A percentile compares a stretch with the other conserved stretches of the same genome.
Evolutionary conservation across 2,888 invertebrate species (phyloP).

Genomic region (Eupithecia pulchellata): DNA sequence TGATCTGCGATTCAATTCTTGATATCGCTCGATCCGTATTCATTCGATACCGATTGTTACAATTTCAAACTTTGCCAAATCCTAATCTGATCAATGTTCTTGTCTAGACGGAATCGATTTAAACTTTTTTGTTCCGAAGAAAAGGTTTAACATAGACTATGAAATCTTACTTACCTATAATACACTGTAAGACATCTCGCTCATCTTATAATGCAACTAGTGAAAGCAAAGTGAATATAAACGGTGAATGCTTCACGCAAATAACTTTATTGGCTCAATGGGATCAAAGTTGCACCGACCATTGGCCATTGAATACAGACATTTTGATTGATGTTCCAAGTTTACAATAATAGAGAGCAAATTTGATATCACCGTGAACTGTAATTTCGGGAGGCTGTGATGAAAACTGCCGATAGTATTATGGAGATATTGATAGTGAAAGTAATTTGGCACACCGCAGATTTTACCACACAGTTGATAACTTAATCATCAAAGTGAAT

Average conservation of each 20-base stretch:
- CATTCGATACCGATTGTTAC: slow-evolving; percentile 42
- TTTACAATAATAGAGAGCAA: slow-evolving; percentile 38
- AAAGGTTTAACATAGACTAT: slow-evolving; percentile 8
- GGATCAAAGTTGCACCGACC: slow-evolving; percentile 39
- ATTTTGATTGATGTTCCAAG: slow-evolving; percentile 41
- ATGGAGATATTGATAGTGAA: slow-evolving; percentile 65
- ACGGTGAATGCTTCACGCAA: slow-evolving; percentile 39
- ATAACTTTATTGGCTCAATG: slow-evolving; percentile 42
- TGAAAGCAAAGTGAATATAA: slow-evolving; percentile 47
- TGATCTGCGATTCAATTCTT: slow-evolving; percentile 50
- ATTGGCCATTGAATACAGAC: slow-evolving; percentile 41
- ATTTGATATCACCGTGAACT: slow-evolving; percentile 38
- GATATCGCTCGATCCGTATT: slow-evolving; percentile 47
- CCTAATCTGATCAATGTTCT: slow-evolving; percentile 46
- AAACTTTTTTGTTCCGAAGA: slow-evolving; percentile 24
- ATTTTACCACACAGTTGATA: slow-evolving; percentile 58
- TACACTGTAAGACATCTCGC: background rate
- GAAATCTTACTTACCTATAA: background rate
- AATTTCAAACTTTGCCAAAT: slow-evolving; percentile 46
- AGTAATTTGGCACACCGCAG: slow-evolving; percentile 69
- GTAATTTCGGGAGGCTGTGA: slow-evolving; percentile 55
- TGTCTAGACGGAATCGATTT: slow-evolving; percentile 49
- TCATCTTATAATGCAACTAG: slow-evolving; percentile 1
- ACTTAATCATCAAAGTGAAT: slow-evolving; percentile 45
- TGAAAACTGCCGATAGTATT: slow-evolving; percentile 47